These are phyloP conservation scores for Drosophila vallismaia DNA, from an alignment of 2,888 invertebrate species.

Conservation along the genomic window DNA sequence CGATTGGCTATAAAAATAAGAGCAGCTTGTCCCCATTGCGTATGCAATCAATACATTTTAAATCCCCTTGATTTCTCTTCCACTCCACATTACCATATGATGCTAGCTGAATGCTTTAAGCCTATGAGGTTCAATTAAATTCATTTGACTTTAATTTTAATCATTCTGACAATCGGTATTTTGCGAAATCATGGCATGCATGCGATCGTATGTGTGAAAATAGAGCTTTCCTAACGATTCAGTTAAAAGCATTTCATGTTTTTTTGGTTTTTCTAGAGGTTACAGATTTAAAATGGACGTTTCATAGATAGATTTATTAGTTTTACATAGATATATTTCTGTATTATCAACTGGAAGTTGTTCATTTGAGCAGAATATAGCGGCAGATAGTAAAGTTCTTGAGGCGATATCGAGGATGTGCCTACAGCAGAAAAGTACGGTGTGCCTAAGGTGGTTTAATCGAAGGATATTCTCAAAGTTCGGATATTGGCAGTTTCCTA, in stretches of 20 bases:
- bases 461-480: constrained; percentile 8
- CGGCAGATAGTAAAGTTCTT: constrained; percentile 46
- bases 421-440: constrained; percentile 28
- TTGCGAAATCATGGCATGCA: constrained; percentile 1
- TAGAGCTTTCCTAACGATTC: constrained; percentile 29
- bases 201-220: constrained; percentile 24
- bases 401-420: constrained; percentile 32
- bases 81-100: constrained; percentile 15
- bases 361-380: constrained; percentile 65
- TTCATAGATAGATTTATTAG: constrained; percentile 60
- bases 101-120: constrained; percentile 50
- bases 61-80: constrained; percentile 34
- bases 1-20: constrained; percentile 58
- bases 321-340: constrained; percentile 8
- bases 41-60: constrained; percentile 67
- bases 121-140: constrained; percentile 71
- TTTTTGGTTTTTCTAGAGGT: constrained; percentile 28
- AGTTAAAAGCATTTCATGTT: constrained; percentile 37
- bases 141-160: constrained; percentile 53
- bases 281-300: constrained; percentile 73
- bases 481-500: constrained; percentile 40
- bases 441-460: constrained; percentile 35
- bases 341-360: constrained; percentile 17
- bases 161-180: constrained; percentile 10
- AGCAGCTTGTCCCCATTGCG: constrained; percentile 68